Percentiles rank a stretch among this genome's conserved stretches.
Evolutionary conservation across 2,888 invertebrate species (phyloP).

Genomic region (Gandaritis pyraliata): DNA sequence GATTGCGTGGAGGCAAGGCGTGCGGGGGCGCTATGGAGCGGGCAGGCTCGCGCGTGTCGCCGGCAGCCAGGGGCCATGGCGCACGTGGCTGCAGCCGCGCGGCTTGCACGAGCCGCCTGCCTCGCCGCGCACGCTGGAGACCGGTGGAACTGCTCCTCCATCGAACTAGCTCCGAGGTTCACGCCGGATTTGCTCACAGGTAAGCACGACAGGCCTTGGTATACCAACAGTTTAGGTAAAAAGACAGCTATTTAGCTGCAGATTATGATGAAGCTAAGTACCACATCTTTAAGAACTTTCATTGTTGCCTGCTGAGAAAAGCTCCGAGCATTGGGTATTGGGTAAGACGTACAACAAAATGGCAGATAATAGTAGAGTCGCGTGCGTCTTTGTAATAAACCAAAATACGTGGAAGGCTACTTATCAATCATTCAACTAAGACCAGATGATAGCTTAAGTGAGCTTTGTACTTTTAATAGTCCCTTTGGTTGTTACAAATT

Average conservation of each 20-base stretch:
- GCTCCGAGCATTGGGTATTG: too few relatives aligned
- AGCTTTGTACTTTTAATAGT: too few relatives aligned
- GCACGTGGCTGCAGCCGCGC: slow-evolving; percentile 89
- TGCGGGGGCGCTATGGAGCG: slow-evolving; percentile 83
- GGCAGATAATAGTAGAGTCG: too few relatives aligned
- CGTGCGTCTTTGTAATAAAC: too few relatives aligned
- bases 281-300: too few relatives aligned
- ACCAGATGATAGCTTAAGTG: too few relatives aligned
- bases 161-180: slow-evolving; percentile 88
- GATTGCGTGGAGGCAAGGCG: slow-evolving; percentile 74
- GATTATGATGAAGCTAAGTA: slow-evolving; percentile 5
- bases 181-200: slow-evolving; percentile 92
- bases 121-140: slow-evolving; percentile 88
- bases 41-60: slow-evolving; percentile 87
- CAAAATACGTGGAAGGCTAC: too few relatives aligned
- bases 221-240: neutral
- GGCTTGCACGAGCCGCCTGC: slow-evolving; percentile 88
- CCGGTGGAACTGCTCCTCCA: slow-evolving; percentile 93
- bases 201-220: slow-evolving; percentile 49
- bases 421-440: too few relatives aligned
- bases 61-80: slow-evolving; percentile 89
- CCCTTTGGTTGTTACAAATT: too few relatives aligned
- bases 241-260: neutral
- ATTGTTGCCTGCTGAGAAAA: too few relatives aligned
- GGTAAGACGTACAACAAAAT: too few relatives aligned